A percentile compares a stretch with the other conserved stretches of the same genome.
Conservation (phyloP, 2,888 invertebrate species). For the Lissocephala sabroskyi region DNA sequence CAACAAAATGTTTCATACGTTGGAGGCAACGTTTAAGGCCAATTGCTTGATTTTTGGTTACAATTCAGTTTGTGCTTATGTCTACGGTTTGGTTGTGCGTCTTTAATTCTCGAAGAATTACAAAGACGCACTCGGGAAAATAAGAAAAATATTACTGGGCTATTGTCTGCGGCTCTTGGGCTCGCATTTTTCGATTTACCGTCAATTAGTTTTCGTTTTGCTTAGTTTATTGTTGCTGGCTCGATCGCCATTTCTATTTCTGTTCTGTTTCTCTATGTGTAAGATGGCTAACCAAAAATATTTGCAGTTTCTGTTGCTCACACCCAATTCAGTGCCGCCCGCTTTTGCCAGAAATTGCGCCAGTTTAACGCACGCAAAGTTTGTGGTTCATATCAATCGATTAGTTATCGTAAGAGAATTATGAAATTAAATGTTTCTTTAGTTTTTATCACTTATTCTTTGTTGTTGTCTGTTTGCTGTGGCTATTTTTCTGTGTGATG, state of each 20-base stretch:
- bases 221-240: conserved; percentile 46
- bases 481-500: no score
- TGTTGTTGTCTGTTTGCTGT: conserved; percentile 31
- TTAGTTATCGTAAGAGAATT: conserved; percentile 53
- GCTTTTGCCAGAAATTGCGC: conserved; percentile 38
- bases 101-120: conserved; percentile 58
- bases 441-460: conserved; percentile 70
- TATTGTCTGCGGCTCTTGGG: conserved; percentile 55
- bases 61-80: conserved; percentile 42
- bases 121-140: conserved; percentile 45
- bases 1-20: conserved; percentile 26
- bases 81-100: conserved; percentile 35
- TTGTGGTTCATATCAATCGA: conserved; percentile 38
- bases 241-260: conserved; percentile 23
- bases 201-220: conserved; percentile 37
- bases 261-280: conserved; percentile 24
- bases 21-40: conserved; percentile 21
- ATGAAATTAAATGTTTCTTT: conserved; percentile 56
- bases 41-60: conserved; percentile 21
- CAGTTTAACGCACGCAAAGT: conserved; percentile 59
- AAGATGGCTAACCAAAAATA: conserved; percentile 56
- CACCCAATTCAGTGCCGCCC: background rate
- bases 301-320: conserved; percentile 36
- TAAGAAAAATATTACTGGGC: conserved; percentile 63
- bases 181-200: conserved; percentile 22